phyloP scores from a whole-genome alignment of 2,797 vertebrate species.

The Sternarchorhynchus goeldii region DNA sequence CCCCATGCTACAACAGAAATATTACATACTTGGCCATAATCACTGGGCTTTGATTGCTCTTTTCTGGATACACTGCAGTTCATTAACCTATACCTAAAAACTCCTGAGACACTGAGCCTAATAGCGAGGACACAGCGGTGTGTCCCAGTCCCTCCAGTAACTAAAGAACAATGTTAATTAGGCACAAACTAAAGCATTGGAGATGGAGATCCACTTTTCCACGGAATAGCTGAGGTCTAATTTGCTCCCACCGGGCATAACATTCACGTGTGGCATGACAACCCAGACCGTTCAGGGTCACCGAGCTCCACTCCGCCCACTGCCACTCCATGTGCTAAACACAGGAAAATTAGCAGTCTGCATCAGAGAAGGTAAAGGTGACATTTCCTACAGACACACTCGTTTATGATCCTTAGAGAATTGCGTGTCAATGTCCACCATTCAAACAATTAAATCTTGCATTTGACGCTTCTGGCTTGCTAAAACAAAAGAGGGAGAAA shows the following conservation, averaged over 20 bases:
- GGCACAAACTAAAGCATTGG: slow-evolving; percentile 68
- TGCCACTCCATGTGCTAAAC: slow-evolving; percentile 16
- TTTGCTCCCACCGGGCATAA: slow-evolving; percentile 70
- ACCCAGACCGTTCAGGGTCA: slow-evolving; percentile 41
- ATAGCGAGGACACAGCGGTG: slow-evolving; percentile 69
- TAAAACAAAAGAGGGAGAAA: slow-evolving; percentile 42
- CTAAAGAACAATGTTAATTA: slow-evolving; percentile 80
- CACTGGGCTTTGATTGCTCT: slow-evolving; percentile 72
- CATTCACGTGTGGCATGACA: slow-evolving; percentile 60
- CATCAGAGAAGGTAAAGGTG: slow-evolving; percentile 52
- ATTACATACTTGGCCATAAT: slow-evolving; percentile 65
- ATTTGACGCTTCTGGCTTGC: slow-evolving; percentile 63
- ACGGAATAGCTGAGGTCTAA: slow-evolving; percentile 72
- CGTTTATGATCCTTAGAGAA: slow-evolving; percentile 65
- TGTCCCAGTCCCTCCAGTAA: slow-evolving; percentile 70
- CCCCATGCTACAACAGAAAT: slow-evolving; percentile 56
- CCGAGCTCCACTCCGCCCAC: slow-evolving; percentile 4
- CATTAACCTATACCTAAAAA: slow-evolving; percentile 79
- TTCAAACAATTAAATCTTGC: slow-evolving; percentile 59
- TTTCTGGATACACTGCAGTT: slow-evolving; percentile 71
- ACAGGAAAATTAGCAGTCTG: not conserved
- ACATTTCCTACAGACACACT: slow-evolving; percentile 64
- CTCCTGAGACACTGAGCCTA: slow-evolving; percentile 74
- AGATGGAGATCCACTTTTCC: slow-evolving; percentile 70
- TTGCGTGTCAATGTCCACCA: slow-evolving; percentile 70